These are phyloP conservation scores for Cephus cinctus DNA, from an alignment of 1,140 invertebrate genomes.

Conservation along the genomic window DNA sequence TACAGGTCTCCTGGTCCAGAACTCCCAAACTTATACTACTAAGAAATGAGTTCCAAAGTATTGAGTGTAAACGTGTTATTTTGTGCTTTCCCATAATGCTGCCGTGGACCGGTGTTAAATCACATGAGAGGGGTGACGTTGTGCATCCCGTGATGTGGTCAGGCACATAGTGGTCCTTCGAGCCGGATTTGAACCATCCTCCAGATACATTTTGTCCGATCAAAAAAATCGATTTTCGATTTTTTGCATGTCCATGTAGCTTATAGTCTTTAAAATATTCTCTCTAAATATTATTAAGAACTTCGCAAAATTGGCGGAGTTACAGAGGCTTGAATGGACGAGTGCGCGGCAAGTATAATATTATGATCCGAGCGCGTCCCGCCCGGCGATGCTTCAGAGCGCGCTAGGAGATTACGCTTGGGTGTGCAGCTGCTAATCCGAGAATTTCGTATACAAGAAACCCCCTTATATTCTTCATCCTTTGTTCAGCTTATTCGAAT, in stretches of 20 bases:
- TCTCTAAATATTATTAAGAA: not conserved
- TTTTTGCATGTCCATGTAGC: constrained; percentile 1
- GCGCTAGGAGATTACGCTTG: not conserved
- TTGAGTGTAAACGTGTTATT: too few relatives aligned
- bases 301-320: constrained; percentile 4
- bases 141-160: too few relatives aligned
- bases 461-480: not conserved
- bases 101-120: too few relatives aligned
- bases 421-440: not conserved
- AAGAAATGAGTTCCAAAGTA: too few relatives aligned
- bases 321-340: not conserved
- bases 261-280: constrained; percentile 7
- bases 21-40: too few relatives aligned
- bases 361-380: not conserved
- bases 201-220: not conserved
- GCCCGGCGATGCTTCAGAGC: not conserved
- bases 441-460: not conserved
- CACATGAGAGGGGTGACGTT: too few relatives aligned
- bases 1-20: too few relatives aligned
- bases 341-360: not conserved
- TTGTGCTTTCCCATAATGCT: too few relatives aligned
- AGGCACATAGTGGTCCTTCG: too few relatives aligned
- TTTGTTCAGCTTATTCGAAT: too few relatives aligned
- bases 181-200: too few relatives aligned
- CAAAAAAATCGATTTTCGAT: constrained; percentile 5